Evolutionary conservation across 37 sponge, comb jelly and placozoan genomes (phyloP), one percentile per base, ranked within the genome.

Genomic region (Agelas oroides): DNA sequence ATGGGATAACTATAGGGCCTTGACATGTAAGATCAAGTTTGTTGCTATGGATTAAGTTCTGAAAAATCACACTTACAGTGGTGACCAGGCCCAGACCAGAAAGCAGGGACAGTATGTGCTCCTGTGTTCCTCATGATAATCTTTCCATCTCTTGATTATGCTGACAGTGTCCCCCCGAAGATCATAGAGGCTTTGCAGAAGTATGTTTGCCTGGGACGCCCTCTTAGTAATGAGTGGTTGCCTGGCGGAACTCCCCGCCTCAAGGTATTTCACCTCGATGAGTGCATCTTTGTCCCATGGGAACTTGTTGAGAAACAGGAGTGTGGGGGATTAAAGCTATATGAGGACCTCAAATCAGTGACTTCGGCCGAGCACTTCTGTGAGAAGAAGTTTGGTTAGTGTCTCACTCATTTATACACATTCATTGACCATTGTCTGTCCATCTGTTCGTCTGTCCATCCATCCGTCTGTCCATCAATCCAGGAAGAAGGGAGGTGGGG

Each of bases 221-320:
- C 73, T 2, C 38, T 28, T 3, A 38, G 37, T 19, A 25, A 5
- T 23, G 53, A 2, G 1, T 28, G 23, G 23, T 38, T 38, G 27
- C 70, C 70, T 14, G 15, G 12, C 40, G 15, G 39, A 14, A 17
- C 39, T 13, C 21, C 15, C 23, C 31, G 21, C 35, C 39, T 36
- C 16, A 71, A 46, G 27, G 11, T 52, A 46, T 6, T 46, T 2
- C 73, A 38, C 2, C 73, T 71, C 1, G 87, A 86, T 52, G 74
- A 72, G 8, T 74, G 80, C 19, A 86, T 89, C 21, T 89, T 73
- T 64, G 84, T 89, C 16, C 90, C 90, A 21, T n/a, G 57, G 12
- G 53, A 30, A 1, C 19, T 33, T 21, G 82, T 52, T 17, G 36
- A 66, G 25, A 62, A 35, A 28, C 30, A 23, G 0, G 69, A 60